A percentile compares a stretch with the other conserved stretches of the same genome.
phyloP scores from a whole-genome alignment of 2,113 vertebrate genomes.

The Dipodomys spectabilis region DNA sequence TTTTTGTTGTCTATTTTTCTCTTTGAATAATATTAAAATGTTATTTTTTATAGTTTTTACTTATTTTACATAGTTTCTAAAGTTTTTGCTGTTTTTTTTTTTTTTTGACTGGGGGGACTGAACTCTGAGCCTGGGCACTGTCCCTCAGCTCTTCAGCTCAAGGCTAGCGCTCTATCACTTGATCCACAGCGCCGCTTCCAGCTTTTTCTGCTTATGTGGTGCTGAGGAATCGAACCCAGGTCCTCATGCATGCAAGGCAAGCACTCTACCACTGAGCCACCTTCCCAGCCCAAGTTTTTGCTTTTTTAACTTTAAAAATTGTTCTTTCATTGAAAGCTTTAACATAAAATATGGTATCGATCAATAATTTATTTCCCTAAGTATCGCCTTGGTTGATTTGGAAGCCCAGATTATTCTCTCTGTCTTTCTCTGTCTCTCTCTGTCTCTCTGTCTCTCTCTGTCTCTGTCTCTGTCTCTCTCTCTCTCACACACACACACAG shows the following conservation, averaged over 20 bases:
- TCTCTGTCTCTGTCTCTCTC: too few species aligned
- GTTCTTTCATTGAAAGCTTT: not conserved
- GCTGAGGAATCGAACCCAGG: too few species aligned
- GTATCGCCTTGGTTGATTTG: not conserved
- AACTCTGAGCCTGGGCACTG: too few species aligned
- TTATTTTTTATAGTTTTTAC: too few species aligned
- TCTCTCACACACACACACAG: not conserved
- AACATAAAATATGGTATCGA: not conserved
- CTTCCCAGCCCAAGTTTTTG: too few species aligned
- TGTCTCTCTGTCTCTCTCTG: not conserved
- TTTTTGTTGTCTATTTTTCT: constrained; percentile 17
- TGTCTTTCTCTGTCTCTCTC: not conserved
- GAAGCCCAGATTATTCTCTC: not conserved
- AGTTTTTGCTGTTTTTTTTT: not conserved
- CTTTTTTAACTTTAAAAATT: not conserved
- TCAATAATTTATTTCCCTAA: not conserved
- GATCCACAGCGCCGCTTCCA: too few species aligned
- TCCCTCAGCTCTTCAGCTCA: too few species aligned
- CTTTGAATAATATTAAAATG: not conserved
- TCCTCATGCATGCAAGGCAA: too few species aligned
- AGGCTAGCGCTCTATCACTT: too few species aligned
- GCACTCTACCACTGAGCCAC: too few species aligned
- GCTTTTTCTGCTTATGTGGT: too few species aligned
- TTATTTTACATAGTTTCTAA: not conserved
- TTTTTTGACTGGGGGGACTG: too few species aligned